A percentile compares a stretch with the other conserved stretches of the same genome.
Evolutionary conservation across 2,888 invertebrate genomes (phyloP).

Genomic region (Hecatera dysodea): DNA sequence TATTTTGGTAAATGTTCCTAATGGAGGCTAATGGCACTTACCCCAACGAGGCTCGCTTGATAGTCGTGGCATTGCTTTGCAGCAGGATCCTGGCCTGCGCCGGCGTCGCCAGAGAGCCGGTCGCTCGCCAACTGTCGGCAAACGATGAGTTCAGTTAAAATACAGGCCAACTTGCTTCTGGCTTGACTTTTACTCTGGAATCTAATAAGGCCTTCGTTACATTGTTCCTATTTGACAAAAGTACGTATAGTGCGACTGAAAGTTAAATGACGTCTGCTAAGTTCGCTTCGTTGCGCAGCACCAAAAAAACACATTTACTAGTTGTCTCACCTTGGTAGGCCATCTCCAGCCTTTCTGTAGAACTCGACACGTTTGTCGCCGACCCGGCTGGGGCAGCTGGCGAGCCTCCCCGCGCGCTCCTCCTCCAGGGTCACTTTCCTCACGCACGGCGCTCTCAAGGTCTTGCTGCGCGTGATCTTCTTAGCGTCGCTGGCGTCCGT

Average conservation of each 20-base stretch:
- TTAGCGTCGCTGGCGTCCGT: constrained; percentile 70
- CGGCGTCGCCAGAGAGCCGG: constrained; percentile 71
- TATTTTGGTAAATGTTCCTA: background rate
- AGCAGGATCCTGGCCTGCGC: constrained; percentile 79
- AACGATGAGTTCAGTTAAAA: background rate
- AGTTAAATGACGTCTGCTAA: too few relatives aligned
- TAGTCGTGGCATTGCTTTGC: constrained; percentile 82
- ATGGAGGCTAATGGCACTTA: constrained; percentile 56
- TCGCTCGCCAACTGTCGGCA: constrained; percentile 80
- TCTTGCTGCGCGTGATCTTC: constrained; percentile 59
- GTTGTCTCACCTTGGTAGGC: constrained; percentile 78
- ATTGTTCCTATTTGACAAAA: too few relatives aligned
- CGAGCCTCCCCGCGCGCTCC: constrained; percentile 69
- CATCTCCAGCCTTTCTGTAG: constrained; percentile 82
- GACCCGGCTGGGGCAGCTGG: constrained; percentile 75
- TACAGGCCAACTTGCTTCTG: background rate
- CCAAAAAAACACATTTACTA: background rate
- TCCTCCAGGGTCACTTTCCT: constrained; percentile 72
- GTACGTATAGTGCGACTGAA: too few relatives aligned
- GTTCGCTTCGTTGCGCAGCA: too few relatives aligned
- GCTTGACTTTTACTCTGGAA: background rate
- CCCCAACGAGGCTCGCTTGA: constrained; percentile 86
- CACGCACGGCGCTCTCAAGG: constrained; percentile 65
- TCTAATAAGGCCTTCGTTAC: too few relatives aligned
- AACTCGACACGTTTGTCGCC: constrained; percentile 78